A percentile compares a stretch with the other conserved stretches of the same genome.
Evolutionary conservation across 2,113 vertebrate genomes (phyloP).

Genomic region (Haplotaxodon microlepis): DNA sequence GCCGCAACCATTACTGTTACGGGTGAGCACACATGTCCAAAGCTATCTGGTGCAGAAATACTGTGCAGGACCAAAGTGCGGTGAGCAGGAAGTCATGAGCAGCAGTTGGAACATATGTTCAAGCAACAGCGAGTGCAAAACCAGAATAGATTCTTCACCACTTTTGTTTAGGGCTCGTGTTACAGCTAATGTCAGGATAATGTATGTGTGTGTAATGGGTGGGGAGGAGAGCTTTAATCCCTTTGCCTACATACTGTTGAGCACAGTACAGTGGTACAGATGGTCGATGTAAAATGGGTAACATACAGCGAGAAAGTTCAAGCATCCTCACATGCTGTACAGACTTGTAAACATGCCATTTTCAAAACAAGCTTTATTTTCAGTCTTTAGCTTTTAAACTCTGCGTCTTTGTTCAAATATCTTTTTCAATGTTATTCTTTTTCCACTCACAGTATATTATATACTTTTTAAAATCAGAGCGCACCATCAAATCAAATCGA

Average conservation of each 20-base stretch:
- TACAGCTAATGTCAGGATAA: background rate
- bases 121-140: background rate
- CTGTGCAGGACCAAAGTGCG: background rate
- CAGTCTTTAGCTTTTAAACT: background rate
- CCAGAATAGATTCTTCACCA: background rate
- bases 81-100: constrained; percentile 3
- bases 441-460: background rate
- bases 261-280: background rate
- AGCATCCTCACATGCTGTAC: background rate
- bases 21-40: constrained; percentile 34
- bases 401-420: background rate
- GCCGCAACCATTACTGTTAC: background rate
- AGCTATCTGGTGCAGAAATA: background rate
- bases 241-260: background rate
- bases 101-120: constrained; percentile 26
- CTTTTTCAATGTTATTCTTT: background rate
- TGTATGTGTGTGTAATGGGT: background rate
- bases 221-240: background rate
- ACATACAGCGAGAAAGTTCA: background rate
- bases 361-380: background rate
- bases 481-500: background rate
- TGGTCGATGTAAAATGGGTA: background rate
- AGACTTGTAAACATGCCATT: background rate
- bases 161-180: background rate
- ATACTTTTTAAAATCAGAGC: background rate